phyloP scores from a whole-genome alignment of 2,797 vertebrate species.

The Acanthornis magna region DNA sequence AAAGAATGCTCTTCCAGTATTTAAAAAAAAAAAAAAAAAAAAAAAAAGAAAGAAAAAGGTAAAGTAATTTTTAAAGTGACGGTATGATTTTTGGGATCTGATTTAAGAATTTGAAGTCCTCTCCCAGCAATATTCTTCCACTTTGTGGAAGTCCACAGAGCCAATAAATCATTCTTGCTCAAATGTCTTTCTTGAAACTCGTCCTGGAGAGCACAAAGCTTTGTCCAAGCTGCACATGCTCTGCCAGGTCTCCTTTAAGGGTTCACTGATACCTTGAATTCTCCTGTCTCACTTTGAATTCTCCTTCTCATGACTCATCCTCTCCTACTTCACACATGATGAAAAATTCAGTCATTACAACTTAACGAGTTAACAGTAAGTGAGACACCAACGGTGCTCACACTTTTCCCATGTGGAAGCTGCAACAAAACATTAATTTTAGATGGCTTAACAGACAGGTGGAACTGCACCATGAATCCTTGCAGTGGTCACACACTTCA shows the following conservation, averaged over 20 bases:
- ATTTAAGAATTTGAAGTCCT: background rate
- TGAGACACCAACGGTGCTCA: background rate
- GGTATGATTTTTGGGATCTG: fast-evolving
- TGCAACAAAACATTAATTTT: background rate
- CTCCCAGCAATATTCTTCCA: background rate
- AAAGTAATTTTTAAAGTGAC: background rate
- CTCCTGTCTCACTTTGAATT: background rate
- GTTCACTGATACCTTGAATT: background rate
- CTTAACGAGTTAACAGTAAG: background rate
- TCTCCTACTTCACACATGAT: background rate
- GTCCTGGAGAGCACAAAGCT: background rate
- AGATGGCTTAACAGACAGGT: background rate
- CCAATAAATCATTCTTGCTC: fast-evolving
- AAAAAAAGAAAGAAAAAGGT: background rate
- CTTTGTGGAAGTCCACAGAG: background rate
- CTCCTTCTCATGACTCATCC: background rate
- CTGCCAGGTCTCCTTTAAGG: background rate
- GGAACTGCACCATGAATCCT: background rate
- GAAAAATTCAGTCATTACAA: background rate
- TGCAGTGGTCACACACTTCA: background rate
- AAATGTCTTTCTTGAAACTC: background rate
- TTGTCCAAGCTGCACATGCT: background rate
- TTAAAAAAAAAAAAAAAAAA: no score
- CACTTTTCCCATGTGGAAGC: background rate
- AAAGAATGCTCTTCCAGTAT: background rate